A percentile compares a stretch with the other conserved stretches of the same genome.
Conservation (phyloP, 1,140 invertebrate genomes). For the Copidosoma floridanum region DNA sequence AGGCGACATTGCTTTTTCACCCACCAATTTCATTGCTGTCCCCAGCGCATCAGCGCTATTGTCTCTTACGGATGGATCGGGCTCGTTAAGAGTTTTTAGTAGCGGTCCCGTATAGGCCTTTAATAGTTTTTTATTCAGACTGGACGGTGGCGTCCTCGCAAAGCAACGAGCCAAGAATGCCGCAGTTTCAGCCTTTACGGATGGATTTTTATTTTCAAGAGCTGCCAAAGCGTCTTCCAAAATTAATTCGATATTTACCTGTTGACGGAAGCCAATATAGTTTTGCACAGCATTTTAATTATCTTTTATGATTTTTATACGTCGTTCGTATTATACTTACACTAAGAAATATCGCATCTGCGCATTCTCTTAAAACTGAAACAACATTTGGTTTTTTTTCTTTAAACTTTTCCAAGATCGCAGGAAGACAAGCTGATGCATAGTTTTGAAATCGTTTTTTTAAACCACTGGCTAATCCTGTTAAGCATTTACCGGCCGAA, state of each 20-base stretch:
- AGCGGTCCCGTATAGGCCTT: constrained; percentile 81
- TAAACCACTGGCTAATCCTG: constrained; percentile 80
- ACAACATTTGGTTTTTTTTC: constrained; percentile 96
- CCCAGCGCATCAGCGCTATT: constrained; percentile 86
- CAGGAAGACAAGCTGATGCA: constrained; percentile 74
- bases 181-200: constrained; percentile 89
- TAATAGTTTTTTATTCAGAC: constrained; percentile 88
- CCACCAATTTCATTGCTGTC: constrained; percentile 90
- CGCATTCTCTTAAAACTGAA: constrained; percentile 79
- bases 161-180: constrained; percentile 85
- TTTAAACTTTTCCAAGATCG: constrained; percentile 93
- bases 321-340: constrained; percentile 63
- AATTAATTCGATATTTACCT: constrained; percentile 85
- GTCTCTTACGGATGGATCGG: constrained; percentile 84
- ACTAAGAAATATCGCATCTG: constrained; percentile 83
- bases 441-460: constrained; percentile 87
- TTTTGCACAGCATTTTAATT: not conserved
- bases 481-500: constrained; percentile 81
- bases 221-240: constrained; percentile 81
- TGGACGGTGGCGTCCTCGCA: constrained; percentile 72
- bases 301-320: not conserved
- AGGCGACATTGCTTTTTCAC: constrained; percentile 85
- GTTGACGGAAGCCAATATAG: constrained; percentile 44
- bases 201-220: constrained; percentile 93
- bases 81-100: constrained; percentile 83